Conservation (phyloP, 2,888 invertebrate species). For the Silvanus unidentatus region DNA sequence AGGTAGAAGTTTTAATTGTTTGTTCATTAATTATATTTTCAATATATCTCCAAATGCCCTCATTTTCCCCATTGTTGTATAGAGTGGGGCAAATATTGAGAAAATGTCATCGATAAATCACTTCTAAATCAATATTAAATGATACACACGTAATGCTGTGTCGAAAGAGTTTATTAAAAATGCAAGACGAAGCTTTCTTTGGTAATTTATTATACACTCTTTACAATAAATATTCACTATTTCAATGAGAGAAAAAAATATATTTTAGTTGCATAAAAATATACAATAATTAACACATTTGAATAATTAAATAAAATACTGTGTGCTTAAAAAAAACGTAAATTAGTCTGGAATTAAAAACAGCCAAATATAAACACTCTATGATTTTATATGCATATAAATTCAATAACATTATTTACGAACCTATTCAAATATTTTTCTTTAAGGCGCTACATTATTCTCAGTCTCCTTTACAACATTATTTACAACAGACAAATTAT, state of each 20-base stretch:
- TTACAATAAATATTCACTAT: neutral
- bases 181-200: conserved; percentile 20
- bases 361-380: conserved; percentile 1
- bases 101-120: too few species aligned
- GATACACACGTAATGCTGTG: too few species aligned
- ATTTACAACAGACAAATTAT: neutral
- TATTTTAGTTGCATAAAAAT: conserved; percentile 6
- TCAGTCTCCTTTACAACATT: neutral
- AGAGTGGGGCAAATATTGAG: too few species aligned
- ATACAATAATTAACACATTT: conserved; percentile 6
- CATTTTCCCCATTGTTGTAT: too few species aligned
- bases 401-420: too few species aligned
- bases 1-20: too few species aligned
- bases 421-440: too few species aligned
- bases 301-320: conserved; percentile 6
- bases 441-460: neutral
- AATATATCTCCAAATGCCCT: too few species aligned
- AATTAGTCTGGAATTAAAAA: conserved; percentile 3
- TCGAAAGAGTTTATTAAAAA: conserved; percentile 4
- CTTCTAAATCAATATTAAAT: too few species aligned
- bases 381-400: too few species aligned
- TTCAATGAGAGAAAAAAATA: neutral
- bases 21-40: too few species aligned
- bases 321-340: conserved; percentile 9
- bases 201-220: too few species aligned